Evolutionary conservation across 2,113 vertebrate species (phyloP), one percentile per base, ranked within the genome.

Genomic region (Mastomys coucha): DNA sequence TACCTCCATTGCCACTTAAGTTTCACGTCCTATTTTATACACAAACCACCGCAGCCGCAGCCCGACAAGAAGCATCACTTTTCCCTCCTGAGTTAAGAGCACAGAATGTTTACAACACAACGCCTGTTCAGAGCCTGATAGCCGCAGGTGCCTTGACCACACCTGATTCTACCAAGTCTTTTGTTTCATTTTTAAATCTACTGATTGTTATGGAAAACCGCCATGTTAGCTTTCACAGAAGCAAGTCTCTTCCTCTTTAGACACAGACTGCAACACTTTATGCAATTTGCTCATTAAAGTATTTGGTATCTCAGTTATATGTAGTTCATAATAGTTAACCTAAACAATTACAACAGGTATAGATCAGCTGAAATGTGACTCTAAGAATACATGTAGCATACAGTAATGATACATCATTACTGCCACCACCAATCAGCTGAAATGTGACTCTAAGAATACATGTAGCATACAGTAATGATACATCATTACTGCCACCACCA

Each of bases 31-130:
- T 33, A 20, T 16, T 56, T 22, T 28, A 11, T 1, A 42, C 5
- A 19, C 13, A n/a, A 9, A 7, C 19, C 1, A 0, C n/a, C 0
- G 0, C 11, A 2, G 3, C 2, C 0, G 1, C 0, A 1, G 22
- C 4, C 36, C 5, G 4, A 0, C 33, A 1, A 0, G 51, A 22
- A 22, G 4, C 19, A 63, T 5, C 2, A 39, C 17, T 0, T 63
- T 53, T 1, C 56, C 13, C 0, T 2, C 12, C 12, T 7, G 24
- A 14, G 1, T 0, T 0, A 10, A 7, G n/a, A 26, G 6, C 14
- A 4, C 7, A 0, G 65, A 58, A 2, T 0, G 2, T 19, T 26
- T 0, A 5, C 0, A 16, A 2, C 6, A 1, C 24, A 4, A 1
- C 19, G n/a, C 0, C 7, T 6, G 31, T 1, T 16, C 8, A 2